Evolutionary conservation across 1,140 invertebrate species (phyloP).

Genomic region (Plectus sambesii): DNA sequence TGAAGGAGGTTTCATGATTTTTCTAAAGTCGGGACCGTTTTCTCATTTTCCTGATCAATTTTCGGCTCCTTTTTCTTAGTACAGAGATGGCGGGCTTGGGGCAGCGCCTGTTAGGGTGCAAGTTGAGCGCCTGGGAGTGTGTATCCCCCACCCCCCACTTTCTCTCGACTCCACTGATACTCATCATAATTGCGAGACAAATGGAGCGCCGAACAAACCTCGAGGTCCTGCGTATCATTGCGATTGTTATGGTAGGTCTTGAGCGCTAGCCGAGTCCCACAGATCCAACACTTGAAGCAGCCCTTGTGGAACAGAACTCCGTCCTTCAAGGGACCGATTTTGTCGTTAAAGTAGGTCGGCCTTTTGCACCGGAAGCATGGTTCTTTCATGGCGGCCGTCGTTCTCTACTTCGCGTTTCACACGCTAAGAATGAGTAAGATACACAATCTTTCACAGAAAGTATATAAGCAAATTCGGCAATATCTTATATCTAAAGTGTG

Average conservation of each 20-base stretch:
- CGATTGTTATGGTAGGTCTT: conserved; percentile 44
- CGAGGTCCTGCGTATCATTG: conserved; percentile 43
- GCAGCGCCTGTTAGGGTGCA: too few relatives aligned
- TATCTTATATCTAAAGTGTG: too few relatives aligned
- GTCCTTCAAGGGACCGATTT: conserved; percentile 43
- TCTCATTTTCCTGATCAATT: too few relatives aligned
- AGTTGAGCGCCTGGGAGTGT: too few relatives aligned
- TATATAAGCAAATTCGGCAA: too few relatives aligned
- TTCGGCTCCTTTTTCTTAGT: too few relatives aligned
- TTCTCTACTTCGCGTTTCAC: neutral
- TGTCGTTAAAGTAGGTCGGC: conserved; percentile 45
- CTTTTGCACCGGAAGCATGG: conserved; percentile 45
- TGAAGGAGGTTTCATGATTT: too few relatives aligned
- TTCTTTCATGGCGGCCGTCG: conserved; percentile 34
- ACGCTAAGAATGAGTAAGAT: neutral
- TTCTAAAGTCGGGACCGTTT: too few relatives aligned
- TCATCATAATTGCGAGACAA: neutral
- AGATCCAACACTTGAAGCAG: conserved; percentile 45
- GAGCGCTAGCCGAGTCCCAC: conserved; percentile 37
- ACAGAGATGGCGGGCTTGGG: too few relatives aligned
- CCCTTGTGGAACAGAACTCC: conserved; percentile 44
- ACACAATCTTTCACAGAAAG: neutral
- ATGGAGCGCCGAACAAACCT: conserved; percentile 23
- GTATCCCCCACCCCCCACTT: too few relatives aligned
- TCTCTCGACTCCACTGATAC: too few relatives aligned